These are phyloP conservation scores for Adoxophyes honmai DNA, from an alignment of 1,140 invertebrate genomes.

Conservation along the genomic window DNA sequence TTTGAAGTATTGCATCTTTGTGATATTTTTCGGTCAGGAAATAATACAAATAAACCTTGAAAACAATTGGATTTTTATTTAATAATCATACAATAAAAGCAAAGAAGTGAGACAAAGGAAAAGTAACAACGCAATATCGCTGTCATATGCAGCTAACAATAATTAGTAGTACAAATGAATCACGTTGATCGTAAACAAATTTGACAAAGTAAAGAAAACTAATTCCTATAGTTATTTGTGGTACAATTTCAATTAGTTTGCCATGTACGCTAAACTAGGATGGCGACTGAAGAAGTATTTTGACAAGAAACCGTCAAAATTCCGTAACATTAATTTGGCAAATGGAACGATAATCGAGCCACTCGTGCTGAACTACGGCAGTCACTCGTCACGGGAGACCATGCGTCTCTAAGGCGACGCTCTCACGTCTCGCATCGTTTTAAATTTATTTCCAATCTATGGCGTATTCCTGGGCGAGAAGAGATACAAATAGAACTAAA, in stretches of 20 bases:
- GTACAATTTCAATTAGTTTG: too few species aligned
- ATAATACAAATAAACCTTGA: conserved; percentile 8
- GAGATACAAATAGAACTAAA: conserved; percentile 4
- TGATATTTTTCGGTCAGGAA: too few species aligned
- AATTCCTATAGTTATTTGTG: background rate
- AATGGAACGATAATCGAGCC: background rate
- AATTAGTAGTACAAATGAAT: conserved; percentile 5
- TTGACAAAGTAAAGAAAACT: background rate
- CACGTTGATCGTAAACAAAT: background rate
- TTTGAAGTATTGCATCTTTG: too few species aligned
- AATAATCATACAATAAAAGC: conserved; percentile 13
- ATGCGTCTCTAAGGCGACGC: background rate
- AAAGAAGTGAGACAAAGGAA: conserved; percentile 8
- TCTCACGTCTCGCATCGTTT: background rate
- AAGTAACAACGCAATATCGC: conserved; percentile 1
- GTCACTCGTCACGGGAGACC: background rate
- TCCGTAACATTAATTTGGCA: background rate
- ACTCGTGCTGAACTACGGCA: background rate
- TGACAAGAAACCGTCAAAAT: too few species aligned
- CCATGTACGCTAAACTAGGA: background rate
- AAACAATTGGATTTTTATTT: conserved; percentile 14
- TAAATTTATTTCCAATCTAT: background rate
- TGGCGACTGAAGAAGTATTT: background rate
- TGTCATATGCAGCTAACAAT: conserved; percentile 5
- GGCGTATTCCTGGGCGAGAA: conserved; percentile 6